Conservation (phyloP, 1,140 invertebrate genomes). For the Macrobrachium rosenbergii region DNA sequence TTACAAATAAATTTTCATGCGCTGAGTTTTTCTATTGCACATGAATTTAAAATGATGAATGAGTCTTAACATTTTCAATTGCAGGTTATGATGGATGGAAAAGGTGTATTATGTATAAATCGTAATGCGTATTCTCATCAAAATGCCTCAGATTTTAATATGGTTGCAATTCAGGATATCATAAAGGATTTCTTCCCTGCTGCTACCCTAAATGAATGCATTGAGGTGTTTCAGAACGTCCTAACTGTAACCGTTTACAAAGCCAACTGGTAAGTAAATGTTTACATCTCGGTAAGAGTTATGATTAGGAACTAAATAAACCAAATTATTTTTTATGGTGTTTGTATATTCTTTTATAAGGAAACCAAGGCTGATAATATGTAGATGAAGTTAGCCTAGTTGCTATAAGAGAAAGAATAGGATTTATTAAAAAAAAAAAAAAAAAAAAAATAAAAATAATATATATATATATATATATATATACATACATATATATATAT, state of each 20-base stretch:
- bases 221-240: constrained; percentile 66
- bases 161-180: constrained; percentile 66
- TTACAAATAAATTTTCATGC: background rate
- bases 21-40: no score
- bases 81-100: constrained; percentile 65
- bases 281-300: background rate
- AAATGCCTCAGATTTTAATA: constrained; percentile 56
- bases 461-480: no score
- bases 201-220: constrained; percentile 62
- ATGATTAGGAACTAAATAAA: no score
- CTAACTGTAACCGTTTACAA: constrained; percentile 65
- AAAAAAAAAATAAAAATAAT: no score
- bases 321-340: no score
- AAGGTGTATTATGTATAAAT: constrained; percentile 64
- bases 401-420: no score
- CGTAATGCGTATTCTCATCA: constrained; percentile 59
- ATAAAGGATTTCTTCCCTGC: constrained; percentile 66
- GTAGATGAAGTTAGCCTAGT: no score
- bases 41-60: no score
- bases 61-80: constrained; percentile 9
- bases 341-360: no score
- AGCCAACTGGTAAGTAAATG: constrained; percentile 63
- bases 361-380: no score
- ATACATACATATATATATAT: no score
- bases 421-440: no score